Base-by-base conservation (phyloP, 2,888 invertebrate genomes). In the Hylaea fasciaria region DNA sequence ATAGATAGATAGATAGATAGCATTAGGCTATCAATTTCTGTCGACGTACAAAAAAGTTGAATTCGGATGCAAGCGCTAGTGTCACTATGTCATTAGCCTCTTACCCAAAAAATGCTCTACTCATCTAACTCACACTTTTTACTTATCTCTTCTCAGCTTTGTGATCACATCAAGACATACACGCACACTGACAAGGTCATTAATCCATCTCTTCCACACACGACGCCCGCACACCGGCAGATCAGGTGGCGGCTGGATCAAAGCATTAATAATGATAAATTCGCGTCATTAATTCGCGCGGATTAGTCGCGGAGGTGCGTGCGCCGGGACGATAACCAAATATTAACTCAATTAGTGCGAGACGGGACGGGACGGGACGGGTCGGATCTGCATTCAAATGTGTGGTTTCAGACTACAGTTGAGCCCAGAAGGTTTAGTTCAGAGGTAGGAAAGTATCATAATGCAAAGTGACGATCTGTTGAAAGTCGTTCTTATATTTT, bases 271-370 rank as follows among this genome's bases (percentile, higher is more conserved):
- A 91, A 91, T 91, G 91, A 92, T 89, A 92, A 91, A 92, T 92
- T 88, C 78, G 79, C 77, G 90, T 89, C 91, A 91, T 92, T 92
- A 92, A 91, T 91, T 86, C 88, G 80, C 70, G 49, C 64, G 91
- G 91, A 86, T 92, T 90, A 91, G 89, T 82, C 84, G 82, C 82
- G 80, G 78, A 52, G 54, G 39, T 81, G 89, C 83, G 87, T 92
- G 92, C 82, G 86, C 85, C 83, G 75, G 75, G 76, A 87, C 89
- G 93, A 93, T 93, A 93, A 91, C 92, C 92, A 92, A 92, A 92
- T 92, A 92, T 92, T 91, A 92, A 91, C 90, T 92, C 91, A 92
- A 92, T 93, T 93, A 93, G 92, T 82, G 80, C 78, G 81, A 85
- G 86, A 82, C 80, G 83, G 71, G 44, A 22, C 32, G 83, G 71